Evolutionary conservation across 2,888 invertebrate genomes (phyloP), one percentile per base, ranked within the genome.

Genomic region (Rotaria macrura): DNA sequence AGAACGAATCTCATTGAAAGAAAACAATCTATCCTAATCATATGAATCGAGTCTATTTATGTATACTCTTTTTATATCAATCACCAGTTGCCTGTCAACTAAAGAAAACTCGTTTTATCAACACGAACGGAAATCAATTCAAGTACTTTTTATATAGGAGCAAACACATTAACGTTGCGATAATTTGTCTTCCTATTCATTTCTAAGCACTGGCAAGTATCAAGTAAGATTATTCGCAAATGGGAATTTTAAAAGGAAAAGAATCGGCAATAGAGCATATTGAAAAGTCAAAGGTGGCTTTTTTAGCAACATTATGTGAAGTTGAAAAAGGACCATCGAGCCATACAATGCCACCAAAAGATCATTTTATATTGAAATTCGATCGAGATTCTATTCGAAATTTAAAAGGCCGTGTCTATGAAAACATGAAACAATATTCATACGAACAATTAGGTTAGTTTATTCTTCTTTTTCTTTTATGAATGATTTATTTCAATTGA

Each of bases 351-450:
- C 74, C 74, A 43, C 74, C 74, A 40, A 79, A 23, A 79, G 74
- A 79, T 40, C 74, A 79, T 79, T 79, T 25, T 43, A 43, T 14
- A 43, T n/a, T 79, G 2, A 40, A 43, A 79, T 79, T 79, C 25
- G 43, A 79, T 43, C 23, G n/a, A 79, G 25, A 40, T 17, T 12
- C 74, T 25, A n/a, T 79, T 25, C 23, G n/a, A 79, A 79, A 79
- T 43, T 79, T 79, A 43, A 40, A 43, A 79, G 74, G 74, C 40
- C 23, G 74, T 25, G 74, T 79, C 23, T 79, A 79, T 43, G 74
- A 79, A 43, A 79, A n/a, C 10, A 79, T 79, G 74, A 79, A 79
- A 79, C 40, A 79, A 79, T 79, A 79, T 79, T 9, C 74, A 43
- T 79, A 79, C 43, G 74, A 79, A 79, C 74, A 79, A 79, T 43